Conservation (phyloP, 1,140 invertebrate species). For the Andrena cerasifolii region DNA sequence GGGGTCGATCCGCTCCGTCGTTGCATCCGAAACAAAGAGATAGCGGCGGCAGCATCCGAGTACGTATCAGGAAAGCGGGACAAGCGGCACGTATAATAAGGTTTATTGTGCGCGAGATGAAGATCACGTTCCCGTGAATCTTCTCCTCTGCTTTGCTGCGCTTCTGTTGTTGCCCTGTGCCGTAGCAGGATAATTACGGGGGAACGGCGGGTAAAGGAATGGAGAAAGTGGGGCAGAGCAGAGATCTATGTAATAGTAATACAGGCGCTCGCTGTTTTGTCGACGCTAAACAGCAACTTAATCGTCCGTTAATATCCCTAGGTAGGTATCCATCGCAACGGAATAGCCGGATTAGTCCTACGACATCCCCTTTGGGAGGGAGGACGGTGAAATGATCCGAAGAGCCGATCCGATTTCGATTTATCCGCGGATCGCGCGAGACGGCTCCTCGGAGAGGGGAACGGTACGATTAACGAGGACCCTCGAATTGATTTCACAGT, state of each 20-base stretch:
- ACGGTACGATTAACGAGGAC: conserved; percentile 49
- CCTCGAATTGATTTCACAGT: conserved; percentile 57
- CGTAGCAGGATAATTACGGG: conserved; percentile 27
- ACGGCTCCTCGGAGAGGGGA: background rate
- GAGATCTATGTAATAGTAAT: background rate
- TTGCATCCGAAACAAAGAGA: conserved; percentile 37
- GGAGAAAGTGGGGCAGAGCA: background rate
- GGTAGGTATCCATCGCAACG: background rate
- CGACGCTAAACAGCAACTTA: background rate
- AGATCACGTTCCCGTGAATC: conserved; percentile 8
- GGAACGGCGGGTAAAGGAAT: conserved; percentile 12
- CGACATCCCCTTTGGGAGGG: background rate
- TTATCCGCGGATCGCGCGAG: conserved; percentile 2
- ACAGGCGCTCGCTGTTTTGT: background rate
- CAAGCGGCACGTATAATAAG: conserved; percentile 38
- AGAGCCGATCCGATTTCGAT: conserved; percentile 25
- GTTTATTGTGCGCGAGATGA: conserved; percentile 45
- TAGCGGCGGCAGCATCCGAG: conserved; percentile 34
- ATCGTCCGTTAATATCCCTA: conserved; percentile 6
- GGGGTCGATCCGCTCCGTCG: conserved; percentile 17
- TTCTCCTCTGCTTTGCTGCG: background rate
- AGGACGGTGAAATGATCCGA: background rate
- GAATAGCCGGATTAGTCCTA: background rate
- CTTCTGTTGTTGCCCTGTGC: background rate
- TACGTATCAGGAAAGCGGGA: conserved; percentile 19